A percentile compares a stretch with the other conserved stretches of the same genome.
Conservation (phyloP, 2,888 invertebrate genomes). For the Alloscopus bannaensis region DNA sequence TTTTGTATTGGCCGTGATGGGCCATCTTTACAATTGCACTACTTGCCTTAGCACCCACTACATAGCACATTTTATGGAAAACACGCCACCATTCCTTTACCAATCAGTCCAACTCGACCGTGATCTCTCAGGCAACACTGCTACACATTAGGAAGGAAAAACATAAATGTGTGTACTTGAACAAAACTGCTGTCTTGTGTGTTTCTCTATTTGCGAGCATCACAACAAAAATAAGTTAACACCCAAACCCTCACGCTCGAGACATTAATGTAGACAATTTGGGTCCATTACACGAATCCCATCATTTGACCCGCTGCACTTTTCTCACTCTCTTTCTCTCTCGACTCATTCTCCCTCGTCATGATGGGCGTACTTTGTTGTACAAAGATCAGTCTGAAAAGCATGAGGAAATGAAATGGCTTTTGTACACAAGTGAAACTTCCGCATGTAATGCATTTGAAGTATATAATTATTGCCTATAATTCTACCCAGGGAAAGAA, state of each 20-base stretch:
- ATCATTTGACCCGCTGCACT: conserved; percentile 47
- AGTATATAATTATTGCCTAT: conserved; percentile 11
- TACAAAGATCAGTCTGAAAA: background rate
- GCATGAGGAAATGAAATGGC: conserved; percentile 14
- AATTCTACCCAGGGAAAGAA: background rate
- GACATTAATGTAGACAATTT: conserved; percentile 51
- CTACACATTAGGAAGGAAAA: no score
- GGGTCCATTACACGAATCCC: conserved; percentile 46
- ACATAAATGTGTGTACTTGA: no score
- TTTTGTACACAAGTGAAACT: background rate
- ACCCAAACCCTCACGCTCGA: conserved; percentile 19
- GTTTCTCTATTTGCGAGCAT: background rate
- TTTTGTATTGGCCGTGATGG: background rate
- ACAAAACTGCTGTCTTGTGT: background rate
- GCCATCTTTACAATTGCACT: conserved; percentile 19
- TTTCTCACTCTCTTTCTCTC: conserved; percentile 1
- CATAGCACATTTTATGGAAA: conserved; percentile 13
- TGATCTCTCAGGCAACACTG: no score
- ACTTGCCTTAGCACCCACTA: conserved; percentile 8
- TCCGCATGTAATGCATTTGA: conserved; percentile 7
- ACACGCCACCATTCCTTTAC: no score
- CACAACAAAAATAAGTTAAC: conserved; percentile 12
- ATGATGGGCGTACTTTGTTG: background rate
- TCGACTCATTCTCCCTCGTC: background rate
- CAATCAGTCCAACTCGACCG: no score